Percentiles rank a stretch among this genome's conserved stretches.
These are phyloP conservation scores for Acholoe squamosa DNA, from an alignment of 2,888 invertebrate genomes.

Conservation along the genomic window DNA sequence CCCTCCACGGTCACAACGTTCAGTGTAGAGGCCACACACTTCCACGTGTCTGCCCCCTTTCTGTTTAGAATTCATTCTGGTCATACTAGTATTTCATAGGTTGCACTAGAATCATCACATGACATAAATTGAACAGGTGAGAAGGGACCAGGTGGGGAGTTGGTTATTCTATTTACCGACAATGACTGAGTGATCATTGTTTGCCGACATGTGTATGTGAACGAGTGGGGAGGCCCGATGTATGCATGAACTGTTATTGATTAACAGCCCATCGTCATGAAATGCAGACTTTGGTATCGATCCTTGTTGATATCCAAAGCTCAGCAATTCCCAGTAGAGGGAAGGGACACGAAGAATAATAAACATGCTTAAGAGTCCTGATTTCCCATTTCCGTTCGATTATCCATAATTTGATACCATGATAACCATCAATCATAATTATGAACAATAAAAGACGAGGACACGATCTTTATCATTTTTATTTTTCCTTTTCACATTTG, in stretches of 20 bases:
- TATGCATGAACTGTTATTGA: not conserved
- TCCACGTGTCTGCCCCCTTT: no score
- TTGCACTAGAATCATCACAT: no score
- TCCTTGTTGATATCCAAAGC: not conserved
- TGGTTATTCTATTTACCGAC: no score
- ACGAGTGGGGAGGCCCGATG: not conserved
- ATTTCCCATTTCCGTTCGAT: not conserved
- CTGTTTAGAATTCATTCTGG: no score
- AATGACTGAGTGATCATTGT: no score
- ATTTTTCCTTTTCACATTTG: no score
- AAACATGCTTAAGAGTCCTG: not conserved
- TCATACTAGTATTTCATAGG: no score
- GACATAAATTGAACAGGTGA: no score
- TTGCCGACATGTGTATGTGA: no score
- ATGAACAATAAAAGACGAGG: not conserved
- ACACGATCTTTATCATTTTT: not conserved
- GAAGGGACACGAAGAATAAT: not conserved
- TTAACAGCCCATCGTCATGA: not conserved
- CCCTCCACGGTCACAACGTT: no score
- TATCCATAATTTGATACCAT: not conserved
- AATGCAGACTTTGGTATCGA: not conserved
- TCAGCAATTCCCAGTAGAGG: not conserved
- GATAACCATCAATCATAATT: conserved; percentile 2
- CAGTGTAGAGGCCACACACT: no score
- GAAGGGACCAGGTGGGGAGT: no score